Evolutionary conservation across 64 coral and sea anemone species (phyloP).

Genomic region (Porites lutea): DNA sequence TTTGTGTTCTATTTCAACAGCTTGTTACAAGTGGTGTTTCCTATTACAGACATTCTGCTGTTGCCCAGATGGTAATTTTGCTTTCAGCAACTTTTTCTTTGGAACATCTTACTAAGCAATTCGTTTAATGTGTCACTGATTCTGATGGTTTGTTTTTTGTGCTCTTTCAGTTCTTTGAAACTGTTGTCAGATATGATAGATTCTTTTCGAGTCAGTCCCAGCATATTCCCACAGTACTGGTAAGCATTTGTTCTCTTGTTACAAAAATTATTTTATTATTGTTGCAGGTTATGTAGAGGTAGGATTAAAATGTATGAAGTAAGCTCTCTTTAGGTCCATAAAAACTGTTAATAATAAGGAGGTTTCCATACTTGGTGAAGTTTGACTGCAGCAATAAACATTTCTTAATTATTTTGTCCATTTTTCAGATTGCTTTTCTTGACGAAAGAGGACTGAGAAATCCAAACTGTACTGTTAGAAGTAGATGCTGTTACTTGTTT

Average conservation of each 20-base stretch:
- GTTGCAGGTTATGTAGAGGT: too few species aligned
- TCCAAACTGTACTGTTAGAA: slow-evolving; percentile 84
- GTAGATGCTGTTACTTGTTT: slow-evolving; percentile 86
- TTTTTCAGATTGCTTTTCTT: slow-evolving; percentile 88
- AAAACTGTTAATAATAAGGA: too few species aligned
- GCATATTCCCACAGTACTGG: slow-evolving; percentile 87
- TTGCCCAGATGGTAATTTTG: slow-evolving; percentile 77
- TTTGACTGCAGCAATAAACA: too few species aligned
- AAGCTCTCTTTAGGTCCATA: too few species aligned
- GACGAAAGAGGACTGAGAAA: slow-evolving; percentile 91
- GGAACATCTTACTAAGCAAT: background rate
- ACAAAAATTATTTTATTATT: too few species aligned
- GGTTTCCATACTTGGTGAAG: too few species aligned
- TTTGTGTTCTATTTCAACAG: slow-evolving; percentile 1
- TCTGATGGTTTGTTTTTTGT: background rate
- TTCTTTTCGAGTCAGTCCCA: slow-evolving; percentile 77
- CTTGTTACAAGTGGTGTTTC: slow-evolving; percentile 82
- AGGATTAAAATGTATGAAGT: too few species aligned
- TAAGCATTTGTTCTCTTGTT: slow-evolving; percentile 32
- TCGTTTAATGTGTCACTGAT: background rate
- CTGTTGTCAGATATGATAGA: slow-evolving; percentile 92
- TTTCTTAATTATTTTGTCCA: background rate
- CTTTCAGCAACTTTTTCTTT: background rate
- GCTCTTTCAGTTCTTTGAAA: slow-evolving; percentile 94
- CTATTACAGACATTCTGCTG: slow-evolving; percentile 77